phyloP scores from a whole-genome alignment of 2,888 invertebrate genomes.

The Tetheella fluctuosa region DNA sequence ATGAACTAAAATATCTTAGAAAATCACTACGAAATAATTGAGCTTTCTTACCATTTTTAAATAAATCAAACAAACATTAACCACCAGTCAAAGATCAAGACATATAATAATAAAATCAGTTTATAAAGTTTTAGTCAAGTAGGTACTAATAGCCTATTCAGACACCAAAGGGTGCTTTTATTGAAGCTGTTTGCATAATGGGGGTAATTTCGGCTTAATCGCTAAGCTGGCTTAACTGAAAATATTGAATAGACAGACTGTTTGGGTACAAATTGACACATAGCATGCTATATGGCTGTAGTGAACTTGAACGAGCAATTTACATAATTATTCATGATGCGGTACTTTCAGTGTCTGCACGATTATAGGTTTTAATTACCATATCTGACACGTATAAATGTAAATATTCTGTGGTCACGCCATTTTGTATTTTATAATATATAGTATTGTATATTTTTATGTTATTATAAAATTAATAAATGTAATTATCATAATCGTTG shows the following conservation, averaged over 20 bases:
- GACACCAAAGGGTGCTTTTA: conserved; percentile 3
- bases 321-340: conserved; percentile 1
- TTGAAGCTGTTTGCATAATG: conserved; percentile 7
- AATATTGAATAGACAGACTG: neutral
- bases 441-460: neutral
- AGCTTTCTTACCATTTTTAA: no score
- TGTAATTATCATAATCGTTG: no score
- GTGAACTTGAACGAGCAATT: conserved; percentile 5
- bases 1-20: no score
- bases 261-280: conserved; percentile 8
- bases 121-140: neutral
- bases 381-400: neutral
- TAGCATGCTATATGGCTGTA: conserved; percentile 2
- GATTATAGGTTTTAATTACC: conserved; percentile 2
- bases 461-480: neutral
- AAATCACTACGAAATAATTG: no score
- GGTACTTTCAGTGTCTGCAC: neutral
- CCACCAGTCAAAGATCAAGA: neutral
- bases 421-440: no score
- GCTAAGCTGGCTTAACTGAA: conserved; percentile 9
- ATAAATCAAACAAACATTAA: no score
- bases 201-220: conserved; percentile 6
- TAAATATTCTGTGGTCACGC: neutral
- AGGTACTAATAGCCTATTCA: neutral
- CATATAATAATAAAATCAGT: no score